Percentiles rank a stretch among this genome's conserved stretches.
Conservation (phyloP, 2,888 invertebrate genomes). For the Calameuta idolon region DNA sequence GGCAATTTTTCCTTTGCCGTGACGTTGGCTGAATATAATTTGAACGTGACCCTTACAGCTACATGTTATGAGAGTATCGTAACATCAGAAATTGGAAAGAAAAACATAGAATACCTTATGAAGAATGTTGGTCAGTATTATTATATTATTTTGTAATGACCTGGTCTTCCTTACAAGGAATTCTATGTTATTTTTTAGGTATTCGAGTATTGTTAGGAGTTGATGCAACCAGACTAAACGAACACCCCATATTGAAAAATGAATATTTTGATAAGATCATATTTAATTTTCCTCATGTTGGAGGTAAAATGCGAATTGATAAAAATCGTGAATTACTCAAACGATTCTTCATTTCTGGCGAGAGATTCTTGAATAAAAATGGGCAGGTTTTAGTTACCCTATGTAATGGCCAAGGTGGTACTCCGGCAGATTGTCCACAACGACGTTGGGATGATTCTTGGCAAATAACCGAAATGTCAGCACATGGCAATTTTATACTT, state of each 20-base stretch:
- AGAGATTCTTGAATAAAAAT: constrained; percentile 59
- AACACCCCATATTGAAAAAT: constrained; percentile 44
- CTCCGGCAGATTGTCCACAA: constrained; percentile 61
- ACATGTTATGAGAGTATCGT: constrained; percentile 64
- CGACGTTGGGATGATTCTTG: constrained; percentile 70
- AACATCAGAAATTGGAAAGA: constrained; percentile 48
- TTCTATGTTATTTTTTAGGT: constrained; percentile 62
- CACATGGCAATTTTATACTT: constrained; percentile 68
- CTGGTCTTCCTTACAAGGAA: constrained; percentile 10
- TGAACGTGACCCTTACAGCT: constrained; percentile 55
- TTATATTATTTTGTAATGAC: neutral
- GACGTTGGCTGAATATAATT: constrained; percentile 55
- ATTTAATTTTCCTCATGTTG: constrained; percentile 75
- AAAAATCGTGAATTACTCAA: constrained; percentile 69
- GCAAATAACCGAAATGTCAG: constrained; percentile 71
- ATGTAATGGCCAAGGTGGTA: constrained; percentile 72
- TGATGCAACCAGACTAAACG: constrained; percentile 68
- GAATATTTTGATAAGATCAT: constrained; percentile 68
- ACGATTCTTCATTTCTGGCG: constrained; percentile 67
- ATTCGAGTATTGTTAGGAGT: constrained; percentile 66
- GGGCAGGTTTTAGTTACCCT: constrained; percentile 67
- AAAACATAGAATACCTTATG: constrained; percentile 54
- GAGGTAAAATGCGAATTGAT: constrained; percentile 73
- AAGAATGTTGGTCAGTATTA: constrained; percentile 54
- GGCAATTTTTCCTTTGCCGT: constrained; percentile 71